phyloP scores from a whole-genome alignment of 2,113 vertebrate species.

The Silurus glanis region DNA sequence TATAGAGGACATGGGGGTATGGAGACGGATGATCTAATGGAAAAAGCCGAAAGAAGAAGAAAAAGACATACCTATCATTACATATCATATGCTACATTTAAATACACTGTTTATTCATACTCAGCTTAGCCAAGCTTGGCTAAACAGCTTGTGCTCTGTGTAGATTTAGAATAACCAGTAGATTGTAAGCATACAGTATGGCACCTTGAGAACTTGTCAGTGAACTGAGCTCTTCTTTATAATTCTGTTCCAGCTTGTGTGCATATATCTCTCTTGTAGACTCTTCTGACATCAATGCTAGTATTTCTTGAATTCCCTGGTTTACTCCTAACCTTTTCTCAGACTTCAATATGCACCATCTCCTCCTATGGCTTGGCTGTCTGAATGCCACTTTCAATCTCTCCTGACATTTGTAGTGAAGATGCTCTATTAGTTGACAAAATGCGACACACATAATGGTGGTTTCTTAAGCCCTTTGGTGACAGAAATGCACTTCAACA shows the following conservation, averaged over 20 bases:
- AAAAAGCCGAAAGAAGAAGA: too few relatives aligned
- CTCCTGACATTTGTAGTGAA: slow-evolving; percentile 60
- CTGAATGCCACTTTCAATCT: slow-evolving; percentile 59
- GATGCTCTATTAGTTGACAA: slow-evolving; percentile 61
- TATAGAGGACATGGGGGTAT: too few relatives aligned
- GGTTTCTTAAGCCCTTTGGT: slow-evolving; percentile 25
- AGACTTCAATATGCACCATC: slow-evolving; percentile 67
- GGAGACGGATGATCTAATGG: too few relatives aligned
- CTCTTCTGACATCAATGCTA: slow-evolving; percentile 54
- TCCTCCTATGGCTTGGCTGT: slow-evolving; percentile 53
- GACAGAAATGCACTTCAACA: neutral
- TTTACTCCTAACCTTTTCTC: slow-evolving; percentile 68
- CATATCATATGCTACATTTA: neutral
- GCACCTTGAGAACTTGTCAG: neutral
- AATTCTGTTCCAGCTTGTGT: slow-evolving; percentile 6
- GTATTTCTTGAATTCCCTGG: slow-evolving; percentile 62
- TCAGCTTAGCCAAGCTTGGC: neutral
- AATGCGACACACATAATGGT: slow-evolving; percentile 45
- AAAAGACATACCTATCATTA: neutral
- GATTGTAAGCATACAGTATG: neutral
- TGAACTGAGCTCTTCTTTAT: neutral
- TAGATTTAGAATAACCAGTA: neutral
- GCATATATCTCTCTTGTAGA: slow-evolving; percentile 49
- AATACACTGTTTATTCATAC: neutral
- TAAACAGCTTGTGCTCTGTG: neutral